phyloP scores from a whole-genome alignment of 2,113 vertebrate species.

The Fulica atra region DNA sequence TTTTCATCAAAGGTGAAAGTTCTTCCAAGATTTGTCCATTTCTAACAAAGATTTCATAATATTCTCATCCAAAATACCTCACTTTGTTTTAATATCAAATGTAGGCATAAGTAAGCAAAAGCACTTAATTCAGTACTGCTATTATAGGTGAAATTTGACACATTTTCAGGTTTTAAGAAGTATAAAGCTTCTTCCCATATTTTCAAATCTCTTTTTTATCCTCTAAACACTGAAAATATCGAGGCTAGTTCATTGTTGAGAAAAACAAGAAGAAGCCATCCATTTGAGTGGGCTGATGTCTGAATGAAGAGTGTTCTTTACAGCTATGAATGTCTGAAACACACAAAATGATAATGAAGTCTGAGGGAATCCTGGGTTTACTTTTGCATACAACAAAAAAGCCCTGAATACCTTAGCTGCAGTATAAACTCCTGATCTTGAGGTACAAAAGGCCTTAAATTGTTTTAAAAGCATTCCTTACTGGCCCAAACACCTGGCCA shows the following conservation, averaged over 20 bases:
- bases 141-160: not conserved
- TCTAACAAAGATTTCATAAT: slow-evolving; percentile 16
- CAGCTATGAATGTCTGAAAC: not conserved
- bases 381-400: not conserved
- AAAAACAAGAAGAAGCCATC: not conserved
- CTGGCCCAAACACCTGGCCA: not conserved
- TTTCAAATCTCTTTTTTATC: not conserved
- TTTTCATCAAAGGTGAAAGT: slow-evolving; percentile 30
- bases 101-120: not conserved
- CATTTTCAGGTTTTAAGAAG: not conserved
- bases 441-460: not conserved
- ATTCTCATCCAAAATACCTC: not conserved
- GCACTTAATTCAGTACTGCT: not conserved
- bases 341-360: not conserved
- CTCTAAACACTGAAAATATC: not conserved
- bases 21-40: not conserved
- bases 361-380: not conserved
- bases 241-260: not conserved
- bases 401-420: not conserved
- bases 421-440: not conserved
- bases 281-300: not conserved
- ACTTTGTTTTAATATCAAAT: not conserved
- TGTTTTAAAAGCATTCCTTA: not conserved
- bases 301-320: not conserved
- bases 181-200: not conserved